Evolutionary conservation across 2,888 invertebrate species (phyloP).

Genomic region (Podabrus alpinus): DNA sequence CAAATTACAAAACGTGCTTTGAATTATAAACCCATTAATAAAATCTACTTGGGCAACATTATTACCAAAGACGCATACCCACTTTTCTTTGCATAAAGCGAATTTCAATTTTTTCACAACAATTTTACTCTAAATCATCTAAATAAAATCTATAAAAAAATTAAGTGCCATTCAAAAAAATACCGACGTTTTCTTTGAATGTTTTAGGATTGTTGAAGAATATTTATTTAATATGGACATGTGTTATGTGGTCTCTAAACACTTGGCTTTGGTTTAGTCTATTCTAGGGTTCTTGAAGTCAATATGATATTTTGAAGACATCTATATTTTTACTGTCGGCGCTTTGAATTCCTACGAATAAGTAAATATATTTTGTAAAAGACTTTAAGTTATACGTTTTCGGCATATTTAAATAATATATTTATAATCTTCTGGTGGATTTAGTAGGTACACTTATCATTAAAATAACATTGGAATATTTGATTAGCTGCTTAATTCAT

Average conservation of each 20-base stretch:
- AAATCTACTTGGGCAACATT: not conserved
- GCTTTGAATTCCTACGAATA: constrained; percentile 8
- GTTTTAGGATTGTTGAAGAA: constrained; percentile 22
- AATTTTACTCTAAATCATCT: not conserved
- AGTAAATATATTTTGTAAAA: constrained; percentile 11
- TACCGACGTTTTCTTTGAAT: constrained; percentile 9
- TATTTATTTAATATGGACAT: constrained; percentile 31
- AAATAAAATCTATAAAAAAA: not conserved
- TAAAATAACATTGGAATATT: not conserved
- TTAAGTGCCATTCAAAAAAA: not conserved
- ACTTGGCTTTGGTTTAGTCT: constrained; percentile 11
- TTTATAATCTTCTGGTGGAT: not conserved
- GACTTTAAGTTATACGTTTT: constrained; percentile 5
- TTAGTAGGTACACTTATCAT: not conserved
- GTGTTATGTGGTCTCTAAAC: constrained; percentile 24
- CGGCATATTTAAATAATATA: not conserved
- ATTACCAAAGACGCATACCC: not conserved
- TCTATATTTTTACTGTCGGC: constrained; percentile 29
- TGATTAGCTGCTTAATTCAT: not conserved
- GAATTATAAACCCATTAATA: not conserved
- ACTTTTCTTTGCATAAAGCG: not conserved
- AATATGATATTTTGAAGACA: constrained; percentile 24
- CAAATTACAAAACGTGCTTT: not conserved
- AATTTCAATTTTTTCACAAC: not conserved
- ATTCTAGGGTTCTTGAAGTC: constrained; percentile 21